These are phyloP conservation scores for Chiroxiphia lanceolata DNA, from an alignment of 2,797 vertebrate species.

Conservation along the genomic window DNA sequence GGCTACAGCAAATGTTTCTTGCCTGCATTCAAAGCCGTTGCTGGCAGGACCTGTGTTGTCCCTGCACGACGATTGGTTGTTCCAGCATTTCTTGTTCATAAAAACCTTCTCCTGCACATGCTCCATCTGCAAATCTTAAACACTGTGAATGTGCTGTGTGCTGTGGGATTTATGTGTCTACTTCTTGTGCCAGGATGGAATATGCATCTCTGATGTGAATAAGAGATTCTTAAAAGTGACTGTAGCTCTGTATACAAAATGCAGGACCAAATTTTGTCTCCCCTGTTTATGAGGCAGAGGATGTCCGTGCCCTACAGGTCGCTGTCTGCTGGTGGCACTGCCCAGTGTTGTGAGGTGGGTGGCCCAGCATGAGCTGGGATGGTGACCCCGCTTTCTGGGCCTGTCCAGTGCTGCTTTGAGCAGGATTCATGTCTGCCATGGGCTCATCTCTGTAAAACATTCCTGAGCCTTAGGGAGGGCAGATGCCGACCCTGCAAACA, in stretches of 20 bases:
- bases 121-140: slow-evolving; percentile 46
- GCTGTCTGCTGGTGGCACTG: background rate
- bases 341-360: background rate
- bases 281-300: background rate
- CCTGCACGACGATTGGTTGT: background rate
- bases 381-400: background rate
- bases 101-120: slow-evolving; percentile 34
- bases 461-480: background rate
- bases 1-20: slow-evolving; percentile 56
- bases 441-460: background rate
- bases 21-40: slow-evolving; percentile 28
- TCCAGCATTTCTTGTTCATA: slow-evolving; percentile 24
- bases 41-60: slow-evolving; percentile 40
- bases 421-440: background rate
- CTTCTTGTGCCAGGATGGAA: slow-evolving; percentile 4
- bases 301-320: background rate
- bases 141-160: slow-evolving; percentile 16
- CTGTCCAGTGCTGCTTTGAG: background rate
- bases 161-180: slow-evolving; percentile 41
- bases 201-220: background rate
- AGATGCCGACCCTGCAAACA: background rate
- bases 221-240: background rate
- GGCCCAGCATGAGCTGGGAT: background rate
- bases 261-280: background rate
- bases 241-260: background rate